Conservation (phyloP, 1,140 invertebrate genomes). For the Cardiocondyla obscurior region DNA sequence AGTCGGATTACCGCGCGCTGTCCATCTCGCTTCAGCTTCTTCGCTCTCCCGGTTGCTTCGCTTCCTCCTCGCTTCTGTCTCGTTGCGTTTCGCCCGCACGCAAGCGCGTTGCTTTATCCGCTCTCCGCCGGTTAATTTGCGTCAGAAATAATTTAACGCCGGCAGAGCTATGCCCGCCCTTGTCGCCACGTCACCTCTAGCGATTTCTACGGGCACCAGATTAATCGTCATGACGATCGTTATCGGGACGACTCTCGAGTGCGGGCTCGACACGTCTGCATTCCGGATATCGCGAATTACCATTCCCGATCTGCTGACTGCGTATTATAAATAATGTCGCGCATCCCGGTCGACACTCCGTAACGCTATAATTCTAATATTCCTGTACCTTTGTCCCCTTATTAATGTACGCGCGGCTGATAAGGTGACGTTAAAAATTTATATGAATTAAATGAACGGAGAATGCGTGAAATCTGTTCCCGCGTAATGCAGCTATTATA, state of each 20-base stretch:
- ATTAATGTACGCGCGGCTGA: not conserved
- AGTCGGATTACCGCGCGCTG: slow-evolving; percentile 56
- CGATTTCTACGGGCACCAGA: slow-evolving; percentile 42
- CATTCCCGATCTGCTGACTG: slow-evolving; percentile 38
- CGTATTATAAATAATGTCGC: slow-evolving; percentile 51
- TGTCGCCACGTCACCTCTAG: slow-evolving; percentile 53
- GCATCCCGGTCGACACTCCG: slow-evolving; percentile 3
- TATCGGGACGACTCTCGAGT: slow-evolving; percentile 40
- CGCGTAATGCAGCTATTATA: no score
- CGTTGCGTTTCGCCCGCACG: slow-evolving; percentile 27
- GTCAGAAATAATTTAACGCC: slow-evolving; percentile 65
- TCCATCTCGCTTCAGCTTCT: slow-evolving; percentile 26
- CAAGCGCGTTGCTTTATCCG: slow-evolving; percentile 27
- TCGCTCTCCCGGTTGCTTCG: not conserved
- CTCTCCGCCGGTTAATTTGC: slow-evolving; percentile 63
- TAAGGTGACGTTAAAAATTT: not conserved
- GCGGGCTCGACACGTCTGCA: slow-evolving; percentile 12
- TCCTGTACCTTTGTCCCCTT: not conserved
- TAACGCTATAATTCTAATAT: slow-evolving; percentile 11
- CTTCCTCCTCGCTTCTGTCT: slow-evolving; percentile 23
- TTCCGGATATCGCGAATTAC: slow-evolving; percentile 55
- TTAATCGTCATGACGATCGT: slow-evolving; percentile 54
- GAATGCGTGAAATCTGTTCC: not conserved
- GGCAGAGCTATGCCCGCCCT: slow-evolving; percentile 25
- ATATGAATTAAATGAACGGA: not conserved